Conservation (phyloP, 2,888 invertebrate species). For the Linnaemya tessellans region DNA sequence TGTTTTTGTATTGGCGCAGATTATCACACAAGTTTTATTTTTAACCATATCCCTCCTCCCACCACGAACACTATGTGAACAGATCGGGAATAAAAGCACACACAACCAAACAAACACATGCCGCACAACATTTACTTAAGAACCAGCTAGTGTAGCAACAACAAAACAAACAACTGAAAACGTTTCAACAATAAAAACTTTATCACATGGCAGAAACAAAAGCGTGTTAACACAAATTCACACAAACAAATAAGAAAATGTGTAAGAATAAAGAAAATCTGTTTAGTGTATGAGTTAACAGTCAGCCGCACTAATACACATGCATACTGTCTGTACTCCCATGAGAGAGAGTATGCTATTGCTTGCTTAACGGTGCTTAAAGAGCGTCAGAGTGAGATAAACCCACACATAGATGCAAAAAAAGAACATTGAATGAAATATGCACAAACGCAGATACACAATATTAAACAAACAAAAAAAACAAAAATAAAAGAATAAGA, state of each 20-base stretch:
- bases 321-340: slow-evolving; percentile 38
- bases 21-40: slow-evolving; percentile 75
- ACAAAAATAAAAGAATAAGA: slow-evolving; percentile 38
- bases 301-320: not conserved
- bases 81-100: slow-evolving; percentile 23
- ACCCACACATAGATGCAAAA: slow-evolving; percentile 75
- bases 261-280: slow-evolving; percentile 34
- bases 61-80: slow-evolving; percentile 25
- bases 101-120: not conserved
- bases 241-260: not conserved
- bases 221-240: slow-evolving; percentile 42
- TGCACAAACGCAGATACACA: slow-evolving; percentile 73
- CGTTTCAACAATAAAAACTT: slow-evolving; percentile 39
- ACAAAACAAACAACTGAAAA: slow-evolving; percentile 30
- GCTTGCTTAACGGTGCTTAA: slow-evolving; percentile 73
- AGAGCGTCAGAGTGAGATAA: slow-evolving; percentile 80
- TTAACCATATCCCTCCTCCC: slow-evolving; percentile 68
- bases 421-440: slow-evolving; percentile 76
- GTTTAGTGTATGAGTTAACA: slow-evolving; percentile 1
- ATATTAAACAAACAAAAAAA: slow-evolving; percentile 70
- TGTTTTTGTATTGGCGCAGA: slow-evolving; percentile 76
- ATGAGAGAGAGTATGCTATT: slow-evolving; percentile 69
- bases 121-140: slow-evolving; percentile 37
- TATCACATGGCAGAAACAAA: slow-evolving; percentile 61
- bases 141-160: slow-evolving; percentile 51